Evolutionary conservation across 2,797 vertebrate species (phyloP).

Genomic region (Lepus townsendii): DNA sequence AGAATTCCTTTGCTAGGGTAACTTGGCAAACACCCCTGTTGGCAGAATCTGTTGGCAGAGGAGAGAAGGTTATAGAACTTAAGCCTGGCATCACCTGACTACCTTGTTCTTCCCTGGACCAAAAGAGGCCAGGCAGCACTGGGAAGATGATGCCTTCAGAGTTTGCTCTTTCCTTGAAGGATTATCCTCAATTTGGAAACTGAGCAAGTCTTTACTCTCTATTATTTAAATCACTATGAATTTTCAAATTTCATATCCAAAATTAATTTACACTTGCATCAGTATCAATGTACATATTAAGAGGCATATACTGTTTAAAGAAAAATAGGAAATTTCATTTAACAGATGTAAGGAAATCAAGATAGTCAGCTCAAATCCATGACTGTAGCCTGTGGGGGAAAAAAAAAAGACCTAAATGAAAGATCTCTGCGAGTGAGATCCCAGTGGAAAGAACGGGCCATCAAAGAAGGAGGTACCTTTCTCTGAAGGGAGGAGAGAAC

Average conservation of each 20-base stretch:
- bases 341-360: constrained; percentile 34
- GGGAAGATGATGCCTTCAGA: not conserved
- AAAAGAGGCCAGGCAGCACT: not conserved
- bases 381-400: not conserved
- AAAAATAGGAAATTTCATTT: constrained; percentile 40
- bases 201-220: constrained; percentile 1
- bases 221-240: constrained; percentile 34
- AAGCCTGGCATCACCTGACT: not conserved
- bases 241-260: constrained; percentile 43
- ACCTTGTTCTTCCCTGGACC: not conserved
- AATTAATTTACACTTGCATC: constrained; percentile 39
- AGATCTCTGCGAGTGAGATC: too few species aligned
- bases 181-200: constrained; percentile 48
- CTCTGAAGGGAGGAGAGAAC: too few species aligned
- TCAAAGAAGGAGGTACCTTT: too few species aligned
- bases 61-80: not conserved
- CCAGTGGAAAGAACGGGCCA: too few species aligned
- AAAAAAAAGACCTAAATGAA: too few species aligned
- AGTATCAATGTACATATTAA: constrained; percentile 7
- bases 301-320: not conserved
- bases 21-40: not conserved
- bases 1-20: constrained; percentile 17
- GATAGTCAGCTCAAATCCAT: constrained; percentile 46
- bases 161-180: not conserved
- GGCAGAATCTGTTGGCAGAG: not conserved